A percentile compares a stretch with the other conserved stretches of the same genome.
phyloP scores from a whole-genome alignment of 2,888 invertebrate species.

The Scaptodrosophila latifasciaeformis region DNA sequence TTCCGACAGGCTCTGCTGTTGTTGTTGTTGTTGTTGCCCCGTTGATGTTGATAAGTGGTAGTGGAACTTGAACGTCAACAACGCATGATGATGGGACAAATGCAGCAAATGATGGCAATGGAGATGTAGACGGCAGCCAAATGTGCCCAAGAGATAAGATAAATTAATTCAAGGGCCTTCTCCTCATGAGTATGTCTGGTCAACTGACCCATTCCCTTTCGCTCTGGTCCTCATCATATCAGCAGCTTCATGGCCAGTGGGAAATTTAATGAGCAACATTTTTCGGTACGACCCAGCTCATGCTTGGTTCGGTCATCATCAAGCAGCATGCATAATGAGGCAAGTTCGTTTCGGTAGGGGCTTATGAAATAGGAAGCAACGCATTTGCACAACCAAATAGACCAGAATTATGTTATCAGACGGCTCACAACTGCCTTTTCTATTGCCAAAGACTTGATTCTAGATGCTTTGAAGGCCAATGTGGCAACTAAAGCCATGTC shows the following conservation, averaged over 20 bases:
- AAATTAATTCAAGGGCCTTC: constrained; percentile 58
- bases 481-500: too few relatives aligned
- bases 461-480: too few relatives aligned
- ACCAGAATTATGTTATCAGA: constrained; percentile 30
- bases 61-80: constrained; percentile 58
- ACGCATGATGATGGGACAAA: constrained; percentile 44
- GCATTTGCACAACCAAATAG: background rate
- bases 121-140: too few relatives aligned
- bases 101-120: constrained; percentile 27
- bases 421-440: background rate
- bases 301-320: constrained; percentile 25
- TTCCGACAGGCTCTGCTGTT: too few relatives aligned
- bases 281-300: constrained; percentile 22
- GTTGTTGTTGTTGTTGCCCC: constrained; percentile 12
- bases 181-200: background rate
- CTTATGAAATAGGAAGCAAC: constrained; percentile 48
- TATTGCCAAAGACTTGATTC: too few relatives aligned
- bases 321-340: constrained; percentile 54
- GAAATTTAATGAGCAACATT: constrained; percentile 49
- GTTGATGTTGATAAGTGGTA: constrained; percentile 51
- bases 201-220: too few relatives aligned
- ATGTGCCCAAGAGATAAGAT: constrained; percentile 46
- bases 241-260: background rate
- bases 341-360: constrained; percentile 32
- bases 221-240: too few relatives aligned